A percentile compares a stretch with the other conserved stretches of the same genome.
phyloP scores from a whole-genome alignment of 2,888 invertebrate species.

The Emmelina monodactyla region DNA sequence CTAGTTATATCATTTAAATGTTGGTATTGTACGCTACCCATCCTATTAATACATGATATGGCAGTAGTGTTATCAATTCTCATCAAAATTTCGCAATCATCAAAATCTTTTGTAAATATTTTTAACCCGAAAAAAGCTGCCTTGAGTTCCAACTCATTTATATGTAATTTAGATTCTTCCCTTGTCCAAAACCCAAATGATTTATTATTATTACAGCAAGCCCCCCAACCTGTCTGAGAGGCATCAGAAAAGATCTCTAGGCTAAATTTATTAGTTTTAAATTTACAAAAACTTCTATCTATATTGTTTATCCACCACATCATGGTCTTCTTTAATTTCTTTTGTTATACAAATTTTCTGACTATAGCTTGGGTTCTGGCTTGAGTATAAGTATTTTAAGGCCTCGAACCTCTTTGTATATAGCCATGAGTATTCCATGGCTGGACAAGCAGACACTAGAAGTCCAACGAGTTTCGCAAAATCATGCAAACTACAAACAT shows the following conservation, averaged over 20 bases:
- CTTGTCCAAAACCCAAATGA: constrained; percentile 1
- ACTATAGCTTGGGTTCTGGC: neutral
- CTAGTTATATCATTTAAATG: constrained; percentile 7
- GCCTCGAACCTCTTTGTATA: constrained; percentile 5
- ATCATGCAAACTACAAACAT: neutral
- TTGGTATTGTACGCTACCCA: constrained; percentile 8
- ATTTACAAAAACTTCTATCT: neutral
- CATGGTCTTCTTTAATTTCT: neutral
- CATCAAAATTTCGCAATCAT: neutral
- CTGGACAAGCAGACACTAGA: constrained; percentile 2
- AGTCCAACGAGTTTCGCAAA: constrained; percentile 3
- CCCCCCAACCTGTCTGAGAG: constrained; percentile 4
- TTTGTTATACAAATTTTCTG: neutral
- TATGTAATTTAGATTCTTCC: constrained; percentile 3
- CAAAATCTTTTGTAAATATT: constrained; percentile 2
- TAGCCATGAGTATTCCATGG: constrained; percentile 1
- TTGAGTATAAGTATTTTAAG: constrained; percentile 3
- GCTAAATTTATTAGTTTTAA: neutral
- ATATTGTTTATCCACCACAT: neutral
- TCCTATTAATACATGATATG: constrained; percentile 10
- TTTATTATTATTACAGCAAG: neutral
- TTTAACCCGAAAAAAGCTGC: constrained; percentile 10
- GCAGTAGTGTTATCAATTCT: constrained; percentile 9
- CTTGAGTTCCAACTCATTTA: constrained; percentile 10
- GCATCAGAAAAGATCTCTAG: neutral